These are phyloP conservation scores for Heliconius hortense DNA, from an alignment of 2,888 invertebrate genomes.

Conservation along the genomic window DNA sequence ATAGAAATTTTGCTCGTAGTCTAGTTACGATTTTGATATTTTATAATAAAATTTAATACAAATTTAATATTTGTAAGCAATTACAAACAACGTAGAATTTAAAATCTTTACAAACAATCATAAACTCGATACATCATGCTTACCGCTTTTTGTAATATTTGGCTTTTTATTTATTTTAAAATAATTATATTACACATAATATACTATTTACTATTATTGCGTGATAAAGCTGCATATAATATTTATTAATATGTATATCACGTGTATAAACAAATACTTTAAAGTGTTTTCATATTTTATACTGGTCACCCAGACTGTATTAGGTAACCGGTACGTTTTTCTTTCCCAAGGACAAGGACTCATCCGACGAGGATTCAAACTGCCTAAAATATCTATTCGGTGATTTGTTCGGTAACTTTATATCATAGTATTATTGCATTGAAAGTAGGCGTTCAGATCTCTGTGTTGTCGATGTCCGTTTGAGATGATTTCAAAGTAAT, in stretches of 20 bases:
- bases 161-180: slow-evolving; percentile 73
- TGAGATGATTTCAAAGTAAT: slow-evolving; percentile 58
- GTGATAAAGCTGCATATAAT: slow-evolving; percentile 34
- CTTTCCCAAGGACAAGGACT: slow-evolving; percentile 73
- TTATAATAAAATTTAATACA: slow-evolving; percentile 34
- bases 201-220: slow-evolving; percentile 17
- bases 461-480: slow-evolving; percentile 72
- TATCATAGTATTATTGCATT: slow-evolving; percentile 53
- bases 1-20: slow-evolving; percentile 63
- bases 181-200: slow-evolving; percentile 47
- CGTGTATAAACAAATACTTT: slow-evolving; percentile 53
- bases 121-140: slow-evolving; percentile 53
- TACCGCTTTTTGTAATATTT: slow-evolving; percentile 78
- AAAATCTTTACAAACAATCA: slow-evolving; percentile 20
- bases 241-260: slow-evolving; percentile 44
- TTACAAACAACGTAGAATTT: slow-evolving; percentile 19
- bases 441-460: slow-evolving; percentile 64
- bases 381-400: slow-evolving; percentile 87
- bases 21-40: slow-evolving; percentile 60
- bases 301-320: slow-evolving; percentile 36
- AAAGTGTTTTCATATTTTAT: slow-evolving; percentile 32
- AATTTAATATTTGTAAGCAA: slow-evolving; percentile 16
- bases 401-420: slow-evolving; percentile 84
- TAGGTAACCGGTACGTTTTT: slow-evolving; percentile 63
- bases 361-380: slow-evolving; percentile 83